These are phyloP conservation scores for Girardinichthys multiradiatus DNA, from an alignment of 2,113 vertebrate species.

Conservation along the genomic window DNA sequence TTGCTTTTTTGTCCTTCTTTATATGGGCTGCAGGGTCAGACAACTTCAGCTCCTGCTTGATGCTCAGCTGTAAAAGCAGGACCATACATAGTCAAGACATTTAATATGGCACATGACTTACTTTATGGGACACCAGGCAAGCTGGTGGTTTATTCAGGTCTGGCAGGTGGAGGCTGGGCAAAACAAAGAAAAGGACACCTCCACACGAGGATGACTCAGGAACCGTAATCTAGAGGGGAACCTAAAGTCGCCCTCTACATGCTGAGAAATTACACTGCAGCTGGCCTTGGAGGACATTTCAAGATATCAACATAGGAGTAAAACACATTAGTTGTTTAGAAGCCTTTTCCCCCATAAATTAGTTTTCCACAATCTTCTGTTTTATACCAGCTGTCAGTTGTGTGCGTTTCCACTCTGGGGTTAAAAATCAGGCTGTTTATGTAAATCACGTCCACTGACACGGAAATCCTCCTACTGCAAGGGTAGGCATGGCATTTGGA, in stretches of 20 bases:
- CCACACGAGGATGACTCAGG: slow-evolving; percentile 5
- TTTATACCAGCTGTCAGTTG: too few relatives aligned
- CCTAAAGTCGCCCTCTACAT: neutral
- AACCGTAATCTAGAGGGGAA: slow-evolving; percentile 5
- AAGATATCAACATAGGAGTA: too few relatives aligned
- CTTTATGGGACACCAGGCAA: slow-evolving; percentile 18
- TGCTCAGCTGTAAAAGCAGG: slow-evolving; percentile 85
- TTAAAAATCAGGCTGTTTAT: too few relatives aligned
- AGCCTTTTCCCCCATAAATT: too few relatives aligned
- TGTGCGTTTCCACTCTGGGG: too few relatives aligned
- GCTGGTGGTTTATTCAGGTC: slow-evolving; percentile 15
- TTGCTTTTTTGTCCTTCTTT: slow-evolving; percentile 92
- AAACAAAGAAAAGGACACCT: slow-evolving; percentile 14
- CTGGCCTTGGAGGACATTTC: slow-evolving; percentile 1
- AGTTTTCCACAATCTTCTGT: too few relatives aligned
- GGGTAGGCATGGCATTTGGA: too few relatives aligned
- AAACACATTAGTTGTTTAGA: too few relatives aligned
- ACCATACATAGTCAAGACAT: slow-evolving; percentile 31
- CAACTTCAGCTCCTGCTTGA: slow-evolving; percentile 97
- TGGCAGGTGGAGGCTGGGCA: slow-evolving; percentile 27
- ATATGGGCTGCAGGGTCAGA: slow-evolving; percentile 87
- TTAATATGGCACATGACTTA: slow-evolving; percentile 16
- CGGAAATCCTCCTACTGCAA: too few relatives aligned
- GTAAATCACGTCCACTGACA: too few relatives aligned
- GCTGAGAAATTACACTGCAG: slow-evolving; percentile 18